A percentile compares a stretch with the other conserved stretches of the same genome.
Evolutionary conservation across 1,140 invertebrate genomes (phyloP).

Genomic region (Bombus terrestris): DNA sequence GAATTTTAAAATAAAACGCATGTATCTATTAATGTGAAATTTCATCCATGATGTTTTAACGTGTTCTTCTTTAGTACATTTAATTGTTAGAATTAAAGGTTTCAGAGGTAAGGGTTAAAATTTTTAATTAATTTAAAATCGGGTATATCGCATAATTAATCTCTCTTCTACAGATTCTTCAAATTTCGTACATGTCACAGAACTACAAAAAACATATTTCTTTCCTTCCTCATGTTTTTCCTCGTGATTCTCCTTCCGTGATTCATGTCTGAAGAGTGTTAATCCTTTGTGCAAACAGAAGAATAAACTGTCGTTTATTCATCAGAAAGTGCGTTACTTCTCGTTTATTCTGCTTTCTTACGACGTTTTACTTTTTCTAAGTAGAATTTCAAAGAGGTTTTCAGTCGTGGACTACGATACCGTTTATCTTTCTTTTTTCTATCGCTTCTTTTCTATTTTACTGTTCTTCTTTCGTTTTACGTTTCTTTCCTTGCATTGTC

Average conservation of each 20-base stretch:
- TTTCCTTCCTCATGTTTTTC: background rate
- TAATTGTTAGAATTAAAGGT: too few species aligned
- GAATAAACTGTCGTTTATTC: background rate
- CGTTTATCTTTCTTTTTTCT: too few species aligned
- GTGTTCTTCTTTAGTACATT: too few species aligned
- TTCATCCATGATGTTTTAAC: too few species aligned
- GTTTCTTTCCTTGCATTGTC: background rate
- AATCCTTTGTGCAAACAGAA: background rate
- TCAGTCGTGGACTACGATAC: accelerated
- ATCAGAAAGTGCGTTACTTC: background rate
- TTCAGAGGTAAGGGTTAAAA: too few species aligned
- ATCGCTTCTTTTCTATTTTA: background rate
- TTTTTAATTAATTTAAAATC: too few species aligned
- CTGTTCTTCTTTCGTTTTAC: background rate
- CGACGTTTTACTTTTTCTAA: background rate
- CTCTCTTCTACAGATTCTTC: too few species aligned
- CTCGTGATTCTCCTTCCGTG: background rate
- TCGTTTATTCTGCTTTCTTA: background rate
- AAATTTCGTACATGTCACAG: background rate
- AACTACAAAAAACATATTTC: background rate
- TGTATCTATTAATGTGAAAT: too few species aligned
- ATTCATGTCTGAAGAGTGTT: background rate
- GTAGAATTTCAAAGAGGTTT: background rate
- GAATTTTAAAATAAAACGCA: too few species aligned
- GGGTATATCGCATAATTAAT: too few species aligned